Evolutionary conservation across 2,797 vertebrate genomes (phyloP).

Genomic region (Syngnathus rostellatus): DNA sequence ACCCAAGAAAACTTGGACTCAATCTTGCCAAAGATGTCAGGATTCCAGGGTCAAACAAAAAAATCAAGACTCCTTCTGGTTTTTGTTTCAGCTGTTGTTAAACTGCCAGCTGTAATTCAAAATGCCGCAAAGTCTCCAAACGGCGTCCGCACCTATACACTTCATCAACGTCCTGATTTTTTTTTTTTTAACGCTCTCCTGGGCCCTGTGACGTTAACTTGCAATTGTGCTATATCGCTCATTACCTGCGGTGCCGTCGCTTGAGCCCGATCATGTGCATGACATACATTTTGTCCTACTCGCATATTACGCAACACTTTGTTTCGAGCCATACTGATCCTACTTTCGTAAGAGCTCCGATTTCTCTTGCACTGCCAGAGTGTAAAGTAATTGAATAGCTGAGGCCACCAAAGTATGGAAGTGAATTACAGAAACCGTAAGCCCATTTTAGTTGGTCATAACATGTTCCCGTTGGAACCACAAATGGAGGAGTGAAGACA

Average conservation of each 20-base stretch:
- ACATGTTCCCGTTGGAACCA: conserved; percentile 34
- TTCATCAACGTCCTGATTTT: conserved; percentile 37
- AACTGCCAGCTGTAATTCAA: conserved; percentile 63
- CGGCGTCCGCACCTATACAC: conserved; percentile 48
- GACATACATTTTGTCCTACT: conserved; percentile 11
- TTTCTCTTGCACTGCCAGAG: neutral
- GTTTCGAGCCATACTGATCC: conserved; percentile 12
- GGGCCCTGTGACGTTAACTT: conserved; percentile 47
- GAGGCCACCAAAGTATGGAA: conserved; percentile 33
- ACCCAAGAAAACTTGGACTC: conserved; percentile 34
- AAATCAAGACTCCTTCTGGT: conserved; percentile 48
- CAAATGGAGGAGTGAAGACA: conserved; percentile 23
- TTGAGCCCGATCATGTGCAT: conserved; percentile 28
- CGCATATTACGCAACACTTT: conserved; percentile 14
- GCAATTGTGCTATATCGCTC: conserved; percentile 50
- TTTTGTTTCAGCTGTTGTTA: conserved; percentile 64
- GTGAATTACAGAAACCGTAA: conserved; percentile 26
- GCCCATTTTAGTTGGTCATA: conserved; percentile 15
- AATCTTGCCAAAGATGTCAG: conserved; percentile 26
- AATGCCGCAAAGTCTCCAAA: conserved; percentile 45
- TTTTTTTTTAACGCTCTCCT: conserved; percentile 48
- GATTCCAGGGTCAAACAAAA: conserved; percentile 21
- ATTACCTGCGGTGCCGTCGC: conserved; percentile 23
- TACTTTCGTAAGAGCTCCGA: neutral
- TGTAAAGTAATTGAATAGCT: conserved; percentile 17